These are phyloP conservation scores for Lamellibrachia satsuma DNA, from an alignment of 2,888 invertebrate genomes.

Conservation along the genomic window DNA sequence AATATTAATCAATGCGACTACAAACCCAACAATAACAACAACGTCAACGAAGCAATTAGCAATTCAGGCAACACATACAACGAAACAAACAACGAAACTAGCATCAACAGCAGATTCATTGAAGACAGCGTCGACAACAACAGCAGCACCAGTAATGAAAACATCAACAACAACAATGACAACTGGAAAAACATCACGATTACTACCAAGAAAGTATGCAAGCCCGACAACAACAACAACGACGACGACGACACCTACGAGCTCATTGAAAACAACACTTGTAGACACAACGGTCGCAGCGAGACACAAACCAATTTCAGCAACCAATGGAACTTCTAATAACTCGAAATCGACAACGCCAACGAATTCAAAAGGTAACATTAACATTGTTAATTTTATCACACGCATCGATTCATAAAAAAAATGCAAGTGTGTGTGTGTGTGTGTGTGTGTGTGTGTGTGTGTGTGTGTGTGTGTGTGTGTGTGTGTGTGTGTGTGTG, in stretches of 20 bases:
- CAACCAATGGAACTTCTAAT: too few species aligned
- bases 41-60: not conserved
- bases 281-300: not conserved
- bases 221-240: not conserved
- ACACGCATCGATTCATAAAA: not conserved
- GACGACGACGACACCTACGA: not conserved
- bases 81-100: too few species aligned
- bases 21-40: not conserved
- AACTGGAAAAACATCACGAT: not conserved
- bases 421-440: not conserved
- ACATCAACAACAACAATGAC: not conserved
- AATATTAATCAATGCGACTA: not conserved
- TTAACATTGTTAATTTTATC: not conserved
- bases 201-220: not conserved
- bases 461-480: not conserved
- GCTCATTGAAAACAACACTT: not conserved
- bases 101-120: not conserved
- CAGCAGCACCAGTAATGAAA: not conserved
- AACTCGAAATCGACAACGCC: not conserved
- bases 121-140: not conserved
- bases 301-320: not conserved
- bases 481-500: too few species aligned
- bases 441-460: not conserved
- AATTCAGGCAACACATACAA: too few species aligned
- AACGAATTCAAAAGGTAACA: not conserved